Conservation (phyloP, 2,797 vertebrate genomes). For the Glyptemys insculpta region DNA sequence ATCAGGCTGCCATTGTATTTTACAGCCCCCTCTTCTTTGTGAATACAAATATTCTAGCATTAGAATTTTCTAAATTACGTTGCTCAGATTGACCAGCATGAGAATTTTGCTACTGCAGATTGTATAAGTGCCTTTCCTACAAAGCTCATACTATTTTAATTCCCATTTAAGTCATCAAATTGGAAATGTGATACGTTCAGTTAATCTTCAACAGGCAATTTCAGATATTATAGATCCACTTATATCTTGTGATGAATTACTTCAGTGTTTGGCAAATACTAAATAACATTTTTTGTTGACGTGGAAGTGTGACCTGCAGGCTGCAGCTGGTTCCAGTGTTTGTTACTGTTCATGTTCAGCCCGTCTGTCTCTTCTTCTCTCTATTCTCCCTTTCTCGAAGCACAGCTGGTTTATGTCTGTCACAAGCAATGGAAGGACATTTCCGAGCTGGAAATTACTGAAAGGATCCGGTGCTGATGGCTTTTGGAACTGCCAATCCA, state of each 20-base stretch:
- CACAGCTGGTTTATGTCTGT: conserved; percentile 79
- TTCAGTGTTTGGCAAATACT: conserved; percentile 79
- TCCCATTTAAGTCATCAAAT: conserved; percentile 20
- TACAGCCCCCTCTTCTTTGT: neutral
- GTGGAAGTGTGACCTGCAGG: conserved; percentile 75
- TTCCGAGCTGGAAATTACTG: conserved; percentile 79
- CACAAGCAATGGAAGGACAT: conserved; percentile 78
- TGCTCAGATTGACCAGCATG: conserved; percentile 50
- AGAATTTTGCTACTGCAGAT: conserved; percentile 58
- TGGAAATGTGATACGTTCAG: conserved; percentile 75
- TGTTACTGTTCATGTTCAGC: conserved; percentile 68
- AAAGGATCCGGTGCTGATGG: conserved; percentile 73
- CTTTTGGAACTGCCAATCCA: conserved; percentile 79
- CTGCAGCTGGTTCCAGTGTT: conserved; percentile 79
- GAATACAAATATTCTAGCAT: conserved; percentile 38
- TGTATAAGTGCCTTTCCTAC: conserved; percentile 45
- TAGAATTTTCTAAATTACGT: conserved; percentile 42
- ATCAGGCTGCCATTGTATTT: conserved; percentile 17
- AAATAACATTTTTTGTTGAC: conserved; percentile 70
- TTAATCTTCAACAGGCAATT: conserved; percentile 78
- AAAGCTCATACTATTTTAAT: conserved; percentile 47
- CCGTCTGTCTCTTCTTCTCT: conserved; percentile 61
- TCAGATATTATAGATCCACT: conserved; percentile 80
- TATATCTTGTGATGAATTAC: conserved; percentile 81
- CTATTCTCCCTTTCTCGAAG: conserved; percentile 59